phyloP scores from a whole-genome alignment of 2,797 vertebrate species.

The Falco naumanni region DNA sequence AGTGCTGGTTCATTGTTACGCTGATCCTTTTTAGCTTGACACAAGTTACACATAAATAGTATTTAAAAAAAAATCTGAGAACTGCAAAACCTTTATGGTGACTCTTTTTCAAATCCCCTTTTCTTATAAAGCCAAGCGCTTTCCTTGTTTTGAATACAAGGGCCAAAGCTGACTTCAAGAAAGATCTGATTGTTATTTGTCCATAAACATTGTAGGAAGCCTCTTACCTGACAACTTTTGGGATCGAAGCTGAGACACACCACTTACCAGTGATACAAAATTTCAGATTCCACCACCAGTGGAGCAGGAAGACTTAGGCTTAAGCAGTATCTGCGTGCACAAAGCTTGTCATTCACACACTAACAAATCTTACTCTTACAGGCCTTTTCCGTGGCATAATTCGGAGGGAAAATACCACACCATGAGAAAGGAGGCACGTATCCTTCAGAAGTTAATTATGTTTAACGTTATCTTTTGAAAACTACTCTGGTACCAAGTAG shows the following conservation, averaged over 20 bases:
- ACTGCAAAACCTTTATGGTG: background rate
- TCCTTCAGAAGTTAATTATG: background rate
- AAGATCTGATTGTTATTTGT: background rate
- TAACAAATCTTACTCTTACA: background rate
- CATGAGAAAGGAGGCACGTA: background rate
- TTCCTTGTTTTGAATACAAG: background rate
- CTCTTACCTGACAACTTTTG: background rate
- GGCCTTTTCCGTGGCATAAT: background rate
- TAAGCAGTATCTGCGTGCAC: background rate
- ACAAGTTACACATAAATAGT: background rate
- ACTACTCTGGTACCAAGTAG: background rate
- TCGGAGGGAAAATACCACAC: background rate
- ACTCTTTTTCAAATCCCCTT: background rate
- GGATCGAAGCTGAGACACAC: background rate
- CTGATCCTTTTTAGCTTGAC: fast-evolving
- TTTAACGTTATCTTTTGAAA: background rate
- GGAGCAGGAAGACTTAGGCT: background rate
- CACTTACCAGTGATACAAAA: background rate
- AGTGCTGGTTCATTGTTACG: background rate
- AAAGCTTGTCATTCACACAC: background rate
- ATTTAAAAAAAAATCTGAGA: background rate
- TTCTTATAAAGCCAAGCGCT: background rate
- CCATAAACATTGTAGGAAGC: background rate
- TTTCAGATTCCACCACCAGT: background rate
- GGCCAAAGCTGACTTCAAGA: background rate